Evolutionary conservation across 2,888 invertebrate genomes (phyloP), one percentile per base, ranked within the genome.

Genomic region (Oligia fasciuncula): DNA sequence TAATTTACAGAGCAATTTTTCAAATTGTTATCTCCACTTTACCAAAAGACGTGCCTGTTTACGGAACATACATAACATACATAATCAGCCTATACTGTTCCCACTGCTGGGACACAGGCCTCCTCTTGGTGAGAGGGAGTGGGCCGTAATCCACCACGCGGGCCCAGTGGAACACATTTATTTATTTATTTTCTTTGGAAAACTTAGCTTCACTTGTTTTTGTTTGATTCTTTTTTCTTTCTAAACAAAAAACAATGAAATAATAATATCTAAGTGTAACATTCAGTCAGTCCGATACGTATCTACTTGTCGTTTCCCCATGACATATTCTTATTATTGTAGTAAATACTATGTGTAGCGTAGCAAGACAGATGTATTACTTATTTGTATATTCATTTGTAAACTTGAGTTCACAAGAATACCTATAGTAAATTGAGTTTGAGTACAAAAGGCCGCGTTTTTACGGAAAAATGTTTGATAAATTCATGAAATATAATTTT

Each of bases 351-450:
- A 14, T 66, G 11, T 19, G 40, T 35, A 46, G n/a, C 17, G 40
- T 51, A 62, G 49, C 23, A 60, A 62, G 8, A 17, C n/a, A 73
- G 40, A 46, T 4, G 13, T 77, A 67, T 75, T 73, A 11, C 11
- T 11, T 11, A 73, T 81, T 74, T 54, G 51, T 65, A 68, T 86
- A 76, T 66, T 73, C 70, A 54, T n/a, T 65, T 65, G 6, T 82
- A 68, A 83, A 76, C 65, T 72, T 66, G 74, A 71, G 68, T 72
- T 79, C 40, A 65, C 75, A 73, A 76, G 43, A 73, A 65, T 75
- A 29, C 29, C 29, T 29, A 75, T 19, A 68, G 19, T n/a, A 51
- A 81, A 35, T 43, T 60, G n/a, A 8, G 60, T 17, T 14, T 35
- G 14, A 69, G n/a, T 6, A 43, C 57, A 57, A 71, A 40, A 46